phyloP scores from a whole-genome alignment of 2,113 vertebrate genomes.

The Dicerorhinus sumatrensis region DNA sequence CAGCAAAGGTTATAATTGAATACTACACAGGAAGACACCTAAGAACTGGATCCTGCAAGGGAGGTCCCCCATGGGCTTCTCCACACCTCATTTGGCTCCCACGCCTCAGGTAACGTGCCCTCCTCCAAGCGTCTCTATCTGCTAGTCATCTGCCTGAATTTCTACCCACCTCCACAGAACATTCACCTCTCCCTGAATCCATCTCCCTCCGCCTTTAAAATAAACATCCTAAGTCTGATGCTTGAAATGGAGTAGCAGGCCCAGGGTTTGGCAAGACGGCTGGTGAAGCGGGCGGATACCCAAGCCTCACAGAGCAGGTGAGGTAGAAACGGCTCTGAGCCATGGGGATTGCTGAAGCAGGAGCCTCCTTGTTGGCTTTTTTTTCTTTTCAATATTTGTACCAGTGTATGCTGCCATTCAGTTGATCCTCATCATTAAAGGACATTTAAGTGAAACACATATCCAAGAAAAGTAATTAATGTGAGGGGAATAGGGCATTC shows the following conservation, averaged over 20 bases:
- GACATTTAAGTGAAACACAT: neutral
- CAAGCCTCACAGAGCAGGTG: neutral
- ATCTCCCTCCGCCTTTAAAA: neutral
- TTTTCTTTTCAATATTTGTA: neutral
- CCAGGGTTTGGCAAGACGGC: neutral
- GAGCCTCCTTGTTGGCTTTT: neutral
- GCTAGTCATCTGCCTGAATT: neutral
- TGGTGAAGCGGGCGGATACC: neutral
- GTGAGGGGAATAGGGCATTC: neutral
- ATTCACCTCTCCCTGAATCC: neutral
- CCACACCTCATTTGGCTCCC: neutral
- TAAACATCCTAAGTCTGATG: neutral
- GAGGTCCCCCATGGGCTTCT: neutral
- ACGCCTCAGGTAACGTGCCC: neutral
- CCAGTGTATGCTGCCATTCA: neutral
- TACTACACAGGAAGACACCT: neutral
- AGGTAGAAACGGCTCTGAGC: neutral
- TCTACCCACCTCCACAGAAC: neutral
- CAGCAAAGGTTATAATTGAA: neutral
- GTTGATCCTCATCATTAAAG: neutral
- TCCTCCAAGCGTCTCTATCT: neutral
- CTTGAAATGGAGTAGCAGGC: neutral
- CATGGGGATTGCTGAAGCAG: neutral
- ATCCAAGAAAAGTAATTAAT: conserved; percentile 13
- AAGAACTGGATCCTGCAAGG: neutral